phyloP scores from a whole-genome alignment of 2,113 vertebrate genomes.

The Chloroceryle aenea region DNA sequence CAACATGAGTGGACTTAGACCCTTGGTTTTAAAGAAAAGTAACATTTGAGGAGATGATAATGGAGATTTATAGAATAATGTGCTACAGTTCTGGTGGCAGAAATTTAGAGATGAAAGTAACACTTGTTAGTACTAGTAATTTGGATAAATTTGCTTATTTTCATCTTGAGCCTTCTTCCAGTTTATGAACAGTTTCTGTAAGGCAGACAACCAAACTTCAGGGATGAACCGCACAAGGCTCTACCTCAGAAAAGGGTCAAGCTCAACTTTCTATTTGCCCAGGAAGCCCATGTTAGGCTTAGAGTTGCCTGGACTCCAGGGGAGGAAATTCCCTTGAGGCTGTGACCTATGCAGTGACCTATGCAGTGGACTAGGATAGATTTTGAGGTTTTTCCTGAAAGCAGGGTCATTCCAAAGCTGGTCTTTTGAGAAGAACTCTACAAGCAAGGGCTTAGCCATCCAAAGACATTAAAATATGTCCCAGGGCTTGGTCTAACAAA shows the following conservation, averaged over 20 bases:
- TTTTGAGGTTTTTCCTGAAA: background rate
- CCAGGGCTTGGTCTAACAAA: background rate
- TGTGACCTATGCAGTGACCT: background rate
- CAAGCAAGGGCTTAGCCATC: accelerated
- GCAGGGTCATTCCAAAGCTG: background rate
- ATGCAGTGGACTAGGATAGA: background rate
- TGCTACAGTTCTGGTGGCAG: background rate
- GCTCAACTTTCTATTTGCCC: background rate
- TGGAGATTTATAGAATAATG: background rate
- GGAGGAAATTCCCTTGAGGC: background rate
- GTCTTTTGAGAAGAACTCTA: background rate
- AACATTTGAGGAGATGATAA: background rate
- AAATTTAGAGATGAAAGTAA: background rate
- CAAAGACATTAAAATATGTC: background rate
- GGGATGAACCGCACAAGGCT: background rate
- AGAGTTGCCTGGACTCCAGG: background rate
- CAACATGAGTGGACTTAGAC: background rate
- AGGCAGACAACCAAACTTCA: background rate
- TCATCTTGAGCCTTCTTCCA: background rate
- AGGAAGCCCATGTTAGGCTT: background rate
- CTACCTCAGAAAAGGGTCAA: background rate
- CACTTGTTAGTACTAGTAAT: background rate
- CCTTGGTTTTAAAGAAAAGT: background rate
- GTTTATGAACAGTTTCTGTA: background rate
- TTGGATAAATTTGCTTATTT: background rate